Evolutionary conservation across 1,140 invertebrate species (phyloP), one percentile per base, ranked within the genome.

Genomic region (Diuraphis noxia): DNA sequence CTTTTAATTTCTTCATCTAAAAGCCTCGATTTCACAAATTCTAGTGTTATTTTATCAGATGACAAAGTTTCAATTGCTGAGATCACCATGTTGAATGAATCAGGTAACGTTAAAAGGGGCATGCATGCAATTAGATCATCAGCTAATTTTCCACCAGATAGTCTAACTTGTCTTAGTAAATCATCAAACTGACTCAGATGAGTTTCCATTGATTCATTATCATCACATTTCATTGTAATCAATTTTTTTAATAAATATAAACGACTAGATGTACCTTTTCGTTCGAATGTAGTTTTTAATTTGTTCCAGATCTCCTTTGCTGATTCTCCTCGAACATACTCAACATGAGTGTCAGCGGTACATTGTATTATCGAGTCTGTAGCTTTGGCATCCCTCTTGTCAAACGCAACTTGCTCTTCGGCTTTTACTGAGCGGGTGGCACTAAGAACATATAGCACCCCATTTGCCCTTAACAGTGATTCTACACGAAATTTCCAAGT

Each of bases 181-280:
- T 82, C 19, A 40, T 81, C 79, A 81, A 81, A 81, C 9, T 40
- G 79, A 81, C 79, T 81, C 30, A 81, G 79, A 81, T 34, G 9
- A 81, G 79, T 81, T 81, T 81, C 36, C 38, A 81, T 81, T 40
- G 79, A 81, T 17, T 81, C 79, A 25, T 81, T 40, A 81, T 81
- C 79, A 81, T n/a, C n/a, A n/a, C n/a, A n/a, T n/a, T 84, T 82
- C 79, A 82, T 82, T 82, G 79, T 82, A 82, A 82, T 82, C 79
- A 82, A 82, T 82, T 82, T 82, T 30, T 82, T 82, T 82, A 82
- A 82, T 41, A 82, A 82, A 82, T 82, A 82, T 82, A 82, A 82
- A 82, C 34, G 79, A 82, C 79, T 82, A 82, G 79, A 82, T 19
- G 79, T 82, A 82, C 79, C 79, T 40, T 82, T 82, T 40, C 36